Conservation (phyloP, 2,888 invertebrate genomes). For the Leucoptera coffeella region DNA sequence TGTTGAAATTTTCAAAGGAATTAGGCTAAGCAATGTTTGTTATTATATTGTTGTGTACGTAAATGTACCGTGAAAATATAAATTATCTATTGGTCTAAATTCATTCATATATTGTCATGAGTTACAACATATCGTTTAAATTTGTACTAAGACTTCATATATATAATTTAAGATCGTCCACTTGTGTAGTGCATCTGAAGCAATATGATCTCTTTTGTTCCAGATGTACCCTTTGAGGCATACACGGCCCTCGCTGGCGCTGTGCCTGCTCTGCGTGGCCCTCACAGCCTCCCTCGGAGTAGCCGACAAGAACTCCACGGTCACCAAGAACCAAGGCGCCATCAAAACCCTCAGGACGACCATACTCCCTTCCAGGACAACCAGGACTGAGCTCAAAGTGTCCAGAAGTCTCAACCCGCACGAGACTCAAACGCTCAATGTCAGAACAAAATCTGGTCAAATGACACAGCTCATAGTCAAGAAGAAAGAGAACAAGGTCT, state of each 20-base stretch:
- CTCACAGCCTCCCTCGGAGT: conserved; percentile 15
- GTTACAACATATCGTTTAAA: too few species aligned
- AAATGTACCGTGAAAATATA: too few species aligned
- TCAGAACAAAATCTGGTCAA: conserved; percentile 69
- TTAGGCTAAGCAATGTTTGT: too few species aligned
- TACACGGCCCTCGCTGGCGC: conserved; percentile 26
- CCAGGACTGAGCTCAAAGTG: conserved; percentile 70
- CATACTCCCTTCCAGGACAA: conserved; percentile 52
- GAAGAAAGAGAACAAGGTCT: conserved; percentile 58
- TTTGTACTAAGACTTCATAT: too few species aligned
- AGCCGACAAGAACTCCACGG: too few species aligned
- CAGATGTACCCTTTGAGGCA: conserved; percentile 44
- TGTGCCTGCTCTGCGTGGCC: conserved; percentile 21
- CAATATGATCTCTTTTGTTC: conserved; percentile 19
- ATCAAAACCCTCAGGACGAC: conserved; percentile 34
- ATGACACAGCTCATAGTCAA: conserved; percentile 73
- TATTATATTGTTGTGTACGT: too few species aligned
- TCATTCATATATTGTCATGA: too few species aligned
- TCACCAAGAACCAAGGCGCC: too few species aligned
- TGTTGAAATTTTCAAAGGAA: too few species aligned
- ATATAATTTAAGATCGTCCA: too few species aligned
- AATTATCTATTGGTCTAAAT: too few species aligned
- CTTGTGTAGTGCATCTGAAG: too few species aligned
- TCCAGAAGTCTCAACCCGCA: conserved; percentile 71
- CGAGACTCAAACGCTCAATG: conserved; percentile 69